Base-by-base conservation (phyloP, 2,797 vertebrate genomes). In the Vultur gryphus region DNA sequence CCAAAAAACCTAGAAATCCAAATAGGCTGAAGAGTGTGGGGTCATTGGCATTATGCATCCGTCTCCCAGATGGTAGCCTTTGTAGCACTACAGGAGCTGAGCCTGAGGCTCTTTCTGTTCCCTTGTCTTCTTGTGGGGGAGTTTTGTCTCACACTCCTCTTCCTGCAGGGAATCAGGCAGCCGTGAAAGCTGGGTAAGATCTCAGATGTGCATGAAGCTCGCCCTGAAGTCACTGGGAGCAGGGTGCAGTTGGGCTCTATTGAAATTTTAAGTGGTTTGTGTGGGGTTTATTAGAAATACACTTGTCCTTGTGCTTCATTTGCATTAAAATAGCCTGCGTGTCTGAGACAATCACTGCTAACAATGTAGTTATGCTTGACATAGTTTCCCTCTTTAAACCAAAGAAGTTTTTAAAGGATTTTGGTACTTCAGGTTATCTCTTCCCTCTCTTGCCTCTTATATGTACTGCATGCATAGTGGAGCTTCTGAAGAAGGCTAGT, bases 381-480 rank as follows among this genome's bases (percentile, higher is more conserved):
- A 10, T 43, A n/a, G 21, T 26, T 79, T 55, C 18, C 14, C 7
- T 31, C 25, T 44, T 83, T 16, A 82, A 80, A 77, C 28, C 37
- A 67, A 62, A 26, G 13, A 55, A 35, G 29, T 44, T 71, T 76
- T 52, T 29, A 73, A 55, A 71, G n/a, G 16, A 29, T 46, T 73
- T 79, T 61, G 9, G 2, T 79, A 28, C 21, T 71, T 54, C 3
- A 13, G 6, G 3, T 11, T 62, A 4, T 49, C 18, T 75, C 61
- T 91, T 65, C 29, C 6, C 6, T 77, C 10, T 78, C 25, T 35
- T 55, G 9, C 16, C 25, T 66, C 10, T 35, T 14, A 35, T 31
- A 31, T 37, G 3, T 66, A 62, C 18, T 1, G 1, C 7, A n/a
- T 3, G 1, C 13, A 13, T 39, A 24, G 24, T 4, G 33, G 51